Base-by-base conservation (phyloP, 2,888 invertebrate genomes). In the Mellilla xanthometata region DNA sequence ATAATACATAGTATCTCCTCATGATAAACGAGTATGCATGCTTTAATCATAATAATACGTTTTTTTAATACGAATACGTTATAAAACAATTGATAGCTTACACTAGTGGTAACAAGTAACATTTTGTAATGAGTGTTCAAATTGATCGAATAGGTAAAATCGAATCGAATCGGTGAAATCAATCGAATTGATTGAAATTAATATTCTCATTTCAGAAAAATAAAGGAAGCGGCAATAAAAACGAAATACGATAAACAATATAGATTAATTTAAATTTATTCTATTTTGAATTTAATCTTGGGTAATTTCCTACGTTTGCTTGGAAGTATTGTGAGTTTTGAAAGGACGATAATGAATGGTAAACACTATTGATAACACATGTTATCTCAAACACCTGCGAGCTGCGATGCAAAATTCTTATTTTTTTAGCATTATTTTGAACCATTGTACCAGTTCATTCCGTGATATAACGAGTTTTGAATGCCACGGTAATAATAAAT, bases 71-170 rank as follows among this genome's bases (percentile, higher is more conserved):
- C 60, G 61, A 58, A 60, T 45, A 60, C 67, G 75, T 68, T 76
- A 65, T 2, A 74, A 81, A 82, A 85, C 80, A 81, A 82, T 75
- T 68, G 76, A 79, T 72, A 66, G 70, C 87, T 85, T 82, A 87
- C 70, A 77, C 87, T 89, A 89, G 77, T 89, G 88, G 88, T 89
- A 89, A 89, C 89, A 85, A 86, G 36, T 80, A 84, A 85, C 78
- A 82, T 81, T 78, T 68, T 74, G 27, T 53, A 78, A 52, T 24
- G 27, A 75, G 65, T 58, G 71, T 65, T 70, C 58, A 68, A 76
- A 71, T 35, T 43, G 30, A 31, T 30, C 34, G 9, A 39, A 45
- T 38, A n/a, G n/a, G n/a, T n/a, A n/a, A n/a, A n/a, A n/a, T n/a
- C n/a, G n/a, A n/a, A n/a, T n/a, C n/a, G n/a, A n/a, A n/a, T n/a